These are phyloP conservation scores for Etheostoma perlongum DNA, from an alignment of 2,797 vertebrate genomes.

Conservation along the genomic window DNA sequence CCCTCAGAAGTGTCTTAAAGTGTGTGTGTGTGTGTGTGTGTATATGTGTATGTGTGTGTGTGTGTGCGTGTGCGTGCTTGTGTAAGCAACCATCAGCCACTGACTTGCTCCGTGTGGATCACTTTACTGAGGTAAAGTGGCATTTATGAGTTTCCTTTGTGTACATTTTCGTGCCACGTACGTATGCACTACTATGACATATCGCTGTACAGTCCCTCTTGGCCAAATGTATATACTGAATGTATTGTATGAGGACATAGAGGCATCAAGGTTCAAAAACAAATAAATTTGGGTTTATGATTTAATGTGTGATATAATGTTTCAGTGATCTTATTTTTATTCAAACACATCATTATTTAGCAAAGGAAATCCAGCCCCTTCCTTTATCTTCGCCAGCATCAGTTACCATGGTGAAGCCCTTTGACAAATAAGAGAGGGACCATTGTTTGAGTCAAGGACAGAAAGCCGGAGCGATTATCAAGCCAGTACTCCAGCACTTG, in stretches of 20 bases:
- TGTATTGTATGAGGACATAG: slow-evolving; percentile 85
- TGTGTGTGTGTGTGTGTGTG: slow-evolving; percentile 44
- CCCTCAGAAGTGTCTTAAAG: slow-evolving; percentile 81
- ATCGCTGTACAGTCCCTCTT: slow-evolving; percentile 85
- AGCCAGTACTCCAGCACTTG: slow-evolving; percentile 53
- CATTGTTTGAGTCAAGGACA: slow-evolving; percentile 68
- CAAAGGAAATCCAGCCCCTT: not conserved
- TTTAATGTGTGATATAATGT: slow-evolving; percentile 67
- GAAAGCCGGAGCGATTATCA: slow-evolving; percentile 56
- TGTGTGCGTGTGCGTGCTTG: slow-evolving; percentile 31
- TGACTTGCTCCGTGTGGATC: slow-evolving; percentile 68
- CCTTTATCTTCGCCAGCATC: slow-evolving; percentile 21
- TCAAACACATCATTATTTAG: slow-evolving; percentile 17
- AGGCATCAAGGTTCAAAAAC: slow-evolving; percentile 81
- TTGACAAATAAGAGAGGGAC: slow-evolving; percentile 54
- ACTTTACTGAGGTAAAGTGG: slow-evolving; percentile 75
- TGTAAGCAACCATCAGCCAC: slow-evolving; percentile 74
- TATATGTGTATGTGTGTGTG: slow-evolving; percentile 36
- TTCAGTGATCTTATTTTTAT: slow-evolving; percentile 5
- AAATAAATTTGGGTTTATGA: slow-evolving; percentile 87
- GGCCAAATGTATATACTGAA: slow-evolving; percentile 90
- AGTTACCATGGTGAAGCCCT: slow-evolving; percentile 78
- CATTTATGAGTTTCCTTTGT: slow-evolving; percentile 74
- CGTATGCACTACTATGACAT: slow-evolving; percentile 86
- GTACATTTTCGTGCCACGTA: slow-evolving; percentile 78